These are phyloP conservation scores for Maconellicoccus hirsutus DNA, from an alignment of 1,140 invertebrate genomes.

Conservation along the genomic window DNA sequence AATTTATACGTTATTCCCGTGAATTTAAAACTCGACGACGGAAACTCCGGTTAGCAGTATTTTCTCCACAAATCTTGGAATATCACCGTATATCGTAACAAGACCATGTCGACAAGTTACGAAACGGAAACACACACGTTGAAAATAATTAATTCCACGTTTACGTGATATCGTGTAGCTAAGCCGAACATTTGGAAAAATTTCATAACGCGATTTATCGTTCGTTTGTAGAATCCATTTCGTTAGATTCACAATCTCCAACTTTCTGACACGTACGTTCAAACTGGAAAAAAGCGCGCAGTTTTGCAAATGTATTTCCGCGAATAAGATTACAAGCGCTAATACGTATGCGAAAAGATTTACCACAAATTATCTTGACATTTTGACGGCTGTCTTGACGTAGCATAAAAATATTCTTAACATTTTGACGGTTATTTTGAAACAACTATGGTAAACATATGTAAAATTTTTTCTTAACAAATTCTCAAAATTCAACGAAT, in stretches of 20 bases:
- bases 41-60: too few species aligned
- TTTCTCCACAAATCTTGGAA: too few species aligned
- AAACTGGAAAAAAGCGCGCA: background rate
- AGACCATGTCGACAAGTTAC: background rate
- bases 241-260: slow-evolving; percentile 3
- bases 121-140: background rate
- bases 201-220: background rate
- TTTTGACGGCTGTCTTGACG: background rate
- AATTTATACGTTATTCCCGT: too few species aligned
- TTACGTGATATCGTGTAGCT: background rate
- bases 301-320: background rate
- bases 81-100: background rate
- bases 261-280: background rate
- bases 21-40: too few species aligned
- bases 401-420: background rate
- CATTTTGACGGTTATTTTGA: background rate
- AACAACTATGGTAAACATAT: background rate
- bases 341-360: background rate
- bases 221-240: background rate
- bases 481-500: background rate
- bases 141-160: background rate
- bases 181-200: background rate
- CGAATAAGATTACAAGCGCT: slow-evolving; percentile 4
- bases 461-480: slow-evolving; percentile 4
- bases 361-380: slow-evolving; percentile 9